phyloP scores from a whole-genome alignment of 2,113 vertebrate genomes.

The Numida meleagris region DNA sequence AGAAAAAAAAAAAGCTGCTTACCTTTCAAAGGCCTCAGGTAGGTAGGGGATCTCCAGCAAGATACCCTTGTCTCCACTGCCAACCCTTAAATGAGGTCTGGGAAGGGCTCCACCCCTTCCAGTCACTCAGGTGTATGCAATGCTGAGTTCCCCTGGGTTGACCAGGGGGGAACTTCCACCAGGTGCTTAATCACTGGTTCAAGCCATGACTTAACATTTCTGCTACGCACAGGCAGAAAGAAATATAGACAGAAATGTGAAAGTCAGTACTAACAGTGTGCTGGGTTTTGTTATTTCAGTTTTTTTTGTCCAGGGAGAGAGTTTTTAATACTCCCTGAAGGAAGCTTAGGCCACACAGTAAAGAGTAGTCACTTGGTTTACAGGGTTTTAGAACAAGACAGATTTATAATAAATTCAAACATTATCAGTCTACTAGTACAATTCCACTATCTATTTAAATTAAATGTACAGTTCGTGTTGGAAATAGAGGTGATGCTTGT shows the following conservation, averaged over 20 bases:
- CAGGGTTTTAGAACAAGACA: background rate
- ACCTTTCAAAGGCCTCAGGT: too few species aligned
- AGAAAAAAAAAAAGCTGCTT: too few species aligned
- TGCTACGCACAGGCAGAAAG: background rate
- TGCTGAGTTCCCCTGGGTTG: too few species aligned
- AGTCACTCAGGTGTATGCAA: too few species aligned
- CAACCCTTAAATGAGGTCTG: too few species aligned
- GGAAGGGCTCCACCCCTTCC: too few species aligned
- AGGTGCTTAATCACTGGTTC: too few species aligned
- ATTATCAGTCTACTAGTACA: background rate
- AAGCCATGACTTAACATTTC: too few species aligned
- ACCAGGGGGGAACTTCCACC: too few species aligned
- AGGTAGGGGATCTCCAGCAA: too few species aligned
- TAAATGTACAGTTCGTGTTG: background rate
- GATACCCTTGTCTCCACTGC: too few species aligned
- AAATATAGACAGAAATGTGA: background rate
- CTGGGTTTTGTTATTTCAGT: background rate
- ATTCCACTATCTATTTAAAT: background rate
- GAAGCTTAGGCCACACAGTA: background rate
- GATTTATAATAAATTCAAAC: background rate
- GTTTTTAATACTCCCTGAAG: background rate
- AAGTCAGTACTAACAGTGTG: background rate
- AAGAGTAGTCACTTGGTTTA: fast-evolving
- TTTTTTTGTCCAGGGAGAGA: background rate
- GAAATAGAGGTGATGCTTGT: background rate